phyloP scores from a whole-genome alignment of 1,140 invertebrate genomes.

The Heliothis virescens region DNA sequence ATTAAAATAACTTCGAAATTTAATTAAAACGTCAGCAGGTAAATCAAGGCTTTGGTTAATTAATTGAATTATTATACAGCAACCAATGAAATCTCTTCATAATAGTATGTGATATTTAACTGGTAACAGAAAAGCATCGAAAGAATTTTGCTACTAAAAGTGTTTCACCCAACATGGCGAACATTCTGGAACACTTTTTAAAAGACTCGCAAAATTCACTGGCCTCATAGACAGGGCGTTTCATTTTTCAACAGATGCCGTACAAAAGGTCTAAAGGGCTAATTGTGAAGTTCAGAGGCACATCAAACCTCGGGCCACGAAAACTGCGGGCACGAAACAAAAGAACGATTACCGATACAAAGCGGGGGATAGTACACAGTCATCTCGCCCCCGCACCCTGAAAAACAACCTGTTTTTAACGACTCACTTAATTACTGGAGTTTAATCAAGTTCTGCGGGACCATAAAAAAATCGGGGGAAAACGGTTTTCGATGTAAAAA shows the following conservation, averaged over 20 bases:
- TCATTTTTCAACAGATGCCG: constrained; percentile 25
- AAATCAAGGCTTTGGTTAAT: constrained; percentile 3
- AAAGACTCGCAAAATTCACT: constrained; percentile 10
- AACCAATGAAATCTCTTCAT: background rate
- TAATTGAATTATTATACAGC: constrained; percentile 11
- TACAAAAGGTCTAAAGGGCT: constrained; percentile 17
- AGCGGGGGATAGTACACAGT: constrained; percentile 6
- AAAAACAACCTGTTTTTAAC: constrained; percentile 46
- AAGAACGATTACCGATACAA: constrained; percentile 36
- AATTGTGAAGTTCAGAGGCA: constrained; percentile 34
- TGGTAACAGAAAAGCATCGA: background rate
- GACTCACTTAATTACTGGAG: constrained; percentile 35
- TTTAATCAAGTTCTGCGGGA: constrained; percentile 37
- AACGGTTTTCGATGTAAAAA: constrained; percentile 23
- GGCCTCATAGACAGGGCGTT: constrained; percentile 28
- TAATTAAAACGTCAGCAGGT: constrained; percentile 13
- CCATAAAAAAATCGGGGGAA: constrained; percentile 5
- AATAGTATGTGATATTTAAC: too few relatives aligned
- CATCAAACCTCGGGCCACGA: constrained; percentile 10
- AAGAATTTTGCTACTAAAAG: too few relatives aligned
- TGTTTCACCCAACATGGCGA: background rate
- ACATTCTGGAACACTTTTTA: background rate
- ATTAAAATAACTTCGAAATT: constrained; percentile 5
- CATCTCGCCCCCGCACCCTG: constrained; percentile 1
- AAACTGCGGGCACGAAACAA: constrained; percentile 17